Base-by-base conservation (phyloP, 2,888 invertebrate species). In the Pammene fasciana region DNA sequence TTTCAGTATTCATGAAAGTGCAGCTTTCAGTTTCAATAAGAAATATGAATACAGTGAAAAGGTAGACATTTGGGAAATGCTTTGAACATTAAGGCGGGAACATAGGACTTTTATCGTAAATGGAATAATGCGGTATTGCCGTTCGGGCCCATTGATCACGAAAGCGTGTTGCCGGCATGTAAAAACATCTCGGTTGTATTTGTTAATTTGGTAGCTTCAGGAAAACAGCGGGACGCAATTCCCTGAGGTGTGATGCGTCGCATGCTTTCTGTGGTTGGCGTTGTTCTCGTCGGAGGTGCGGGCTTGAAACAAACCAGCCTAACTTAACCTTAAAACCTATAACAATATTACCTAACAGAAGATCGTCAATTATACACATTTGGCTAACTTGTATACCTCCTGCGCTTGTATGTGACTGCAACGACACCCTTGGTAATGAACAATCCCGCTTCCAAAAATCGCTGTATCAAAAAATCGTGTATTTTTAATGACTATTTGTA, bases 81-180 rank as follows among this genome's bases (percentile, higher is more conserved):
- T 38, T 10, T 55, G 14, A 59, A 26, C 52, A 34, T 65, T 38
- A 57, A 11, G 7, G 34, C 26, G 34, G 59, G 41, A 70, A 70
- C 65, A 59, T 54, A 26, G 18, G 46, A 43, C 0, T 43, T 46
- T 64, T 56, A 52, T 65, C 54, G 54, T 41, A 54, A 54, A 65
- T 43, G 48, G 26, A 43, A 41, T 45, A 46, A 61, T 62, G 48
- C 46, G 43, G 54, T 65, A 59, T 36, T 54, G 56, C 52, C 59
- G 45, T 60, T 70, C 26, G 59, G n/a, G 43, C 38, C 46, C 65
- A 70, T 70, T 65, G 68, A 70, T 65, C 65, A 70, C n/a, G 52
- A 16, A 46, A 46, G 14, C 50, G 34, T 70, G 45, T 70, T 65
- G n/a, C 56, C 26, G 26, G 16, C 18, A n/a, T 46, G 43, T 41